These are phyloP conservation scores for Sphaerophoria taeniata DNA, from an alignment of 2,888 invertebrate species.

Conservation along the genomic window DNA sequence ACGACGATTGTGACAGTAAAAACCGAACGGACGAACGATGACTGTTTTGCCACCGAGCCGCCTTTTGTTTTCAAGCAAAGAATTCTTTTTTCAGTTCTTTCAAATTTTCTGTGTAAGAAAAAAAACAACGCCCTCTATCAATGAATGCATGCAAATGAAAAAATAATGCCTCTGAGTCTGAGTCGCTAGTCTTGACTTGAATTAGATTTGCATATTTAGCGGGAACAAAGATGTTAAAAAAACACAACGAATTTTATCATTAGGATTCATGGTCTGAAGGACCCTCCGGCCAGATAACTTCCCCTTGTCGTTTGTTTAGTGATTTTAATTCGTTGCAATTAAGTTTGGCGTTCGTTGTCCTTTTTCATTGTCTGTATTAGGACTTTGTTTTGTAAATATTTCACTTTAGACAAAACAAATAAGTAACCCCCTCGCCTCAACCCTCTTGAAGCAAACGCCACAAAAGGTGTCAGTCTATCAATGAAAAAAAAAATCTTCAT, in stretches of 20 bases:
- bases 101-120: background rate
- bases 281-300: conserved; percentile 51
- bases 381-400: background rate
- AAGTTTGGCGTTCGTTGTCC: conserved; percentile 33
- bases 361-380: background rate
- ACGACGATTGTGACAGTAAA: conserved; percentile 7
- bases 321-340: conserved; percentile 72
- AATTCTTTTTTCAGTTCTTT: background rate
- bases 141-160: conserved; percentile 41
- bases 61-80: conserved; percentile 27
- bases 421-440: background rate
- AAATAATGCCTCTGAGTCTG: conserved; percentile 31
- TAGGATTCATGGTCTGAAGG: too few relatives aligned
- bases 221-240: conserved; percentile 29
- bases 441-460: too few relatives aligned
- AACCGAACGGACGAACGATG: background rate
- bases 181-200: conserved; percentile 29
- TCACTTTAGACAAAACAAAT: background rate
- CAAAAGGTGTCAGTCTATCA: conserved; percentile 26
- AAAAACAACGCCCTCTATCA: background rate
- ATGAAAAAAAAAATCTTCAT: conserved; percentile 17
- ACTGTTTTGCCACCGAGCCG: conserved; percentile 20
- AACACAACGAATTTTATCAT: conserved; percentile 4
- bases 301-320: conserved; percentile 59
- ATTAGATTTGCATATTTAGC: conserved; percentile 66